Evolutionary conservation across 2,797 vertebrate species (phyloP), one percentile per base, ranked within the genome.

Genomic region (Notoglanidium macrostoma): DNA sequence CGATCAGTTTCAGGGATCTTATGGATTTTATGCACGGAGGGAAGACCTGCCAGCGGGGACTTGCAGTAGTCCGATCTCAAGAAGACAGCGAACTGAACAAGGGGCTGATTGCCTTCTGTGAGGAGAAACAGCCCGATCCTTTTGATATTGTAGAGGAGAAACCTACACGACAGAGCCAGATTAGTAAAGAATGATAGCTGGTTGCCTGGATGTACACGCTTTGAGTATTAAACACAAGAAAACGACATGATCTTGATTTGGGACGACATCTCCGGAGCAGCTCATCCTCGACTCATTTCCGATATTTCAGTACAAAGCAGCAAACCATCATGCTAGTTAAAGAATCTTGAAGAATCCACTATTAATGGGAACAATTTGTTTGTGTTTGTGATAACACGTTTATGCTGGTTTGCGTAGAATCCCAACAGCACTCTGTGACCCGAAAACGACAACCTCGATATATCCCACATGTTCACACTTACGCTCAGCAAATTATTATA

Each of bases 371-470:
- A 21, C 26, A 29, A 54, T 5, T 67, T 67, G 11, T n/a, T n/a
- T 40, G 19, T 46, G 9, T 72, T 44, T 12, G 70, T 44, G 3
- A 11, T 72, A 23, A 21, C 9, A 72, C 40, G 8, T 72, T 44
- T 11, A 44, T 26, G 40, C 70, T 72, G 8, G 21, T 72, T 73
- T 17, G 19, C 15, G 3, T n/a, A n/a, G n/a, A n/a, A n/a, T 73
- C 40, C 44, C 40, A 46, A 23, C 10, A 44, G 40, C n/a, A n/a
- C n/a, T n/a, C 44, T 5, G 21, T 88, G 88, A 88, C 88, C 88
- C 81, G 82, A 79, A 87, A 88, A 73, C 83, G 44, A 84, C 81
- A 88, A 49, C 59, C 55, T 54, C 44, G 35, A 80, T 89, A 86
- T 76, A 86, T 87, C 79, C 85, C 57, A 11, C 85, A 55, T 15